Percentiles rank a stretch among this genome's conserved stretches.
phyloP scores from a whole-genome alignment of 2,888 invertebrate species.

The Bedellia somnulentella region DNA sequence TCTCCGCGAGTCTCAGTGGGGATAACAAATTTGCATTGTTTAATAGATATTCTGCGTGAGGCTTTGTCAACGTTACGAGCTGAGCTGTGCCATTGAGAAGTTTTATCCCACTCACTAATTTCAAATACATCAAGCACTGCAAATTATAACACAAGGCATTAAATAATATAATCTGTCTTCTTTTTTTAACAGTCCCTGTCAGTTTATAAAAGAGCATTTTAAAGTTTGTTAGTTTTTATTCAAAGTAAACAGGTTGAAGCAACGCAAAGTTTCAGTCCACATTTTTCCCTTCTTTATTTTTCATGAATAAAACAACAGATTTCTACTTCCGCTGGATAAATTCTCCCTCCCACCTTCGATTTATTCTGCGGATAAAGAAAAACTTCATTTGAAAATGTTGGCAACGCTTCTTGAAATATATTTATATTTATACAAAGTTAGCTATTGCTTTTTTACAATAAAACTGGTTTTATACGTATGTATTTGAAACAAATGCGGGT shows the following conservation, averaged over 20 bases:
- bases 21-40: slow-evolving; percentile 59
- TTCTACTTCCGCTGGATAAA: slow-evolving; percentile 43
- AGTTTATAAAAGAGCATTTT: neutral
- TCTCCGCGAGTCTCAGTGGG: slow-evolving; percentile 36
- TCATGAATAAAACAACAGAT: slow-evolving; percentile 62
- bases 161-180: no score
- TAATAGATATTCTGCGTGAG: slow-evolving; percentile 55
- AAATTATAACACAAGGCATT: no score
- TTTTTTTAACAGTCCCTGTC: no score
- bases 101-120: no score
- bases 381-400: slow-evolving; percentile 55
- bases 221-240: slow-evolving; percentile 1
- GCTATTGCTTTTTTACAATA: no score
- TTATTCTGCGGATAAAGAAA: slow-evolving; percentile 54
- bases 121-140: no score
- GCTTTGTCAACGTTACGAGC: slow-evolving; percentile 51
- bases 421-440: no score
- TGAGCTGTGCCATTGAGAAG: no score
- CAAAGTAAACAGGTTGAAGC: slow-evolving; percentile 6
- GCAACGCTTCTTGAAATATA: slow-evolving; percentile 54
- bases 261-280: slow-evolving; percentile 27
- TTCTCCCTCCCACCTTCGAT: slow-evolving; percentile 58
- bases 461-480: no score
- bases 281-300: slow-evolving; percentile 46
- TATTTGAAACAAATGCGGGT: no score